Base-by-base conservation (phyloP, 2,888 invertebrate genomes). In the Dinocampus coccinellae region DNA sequence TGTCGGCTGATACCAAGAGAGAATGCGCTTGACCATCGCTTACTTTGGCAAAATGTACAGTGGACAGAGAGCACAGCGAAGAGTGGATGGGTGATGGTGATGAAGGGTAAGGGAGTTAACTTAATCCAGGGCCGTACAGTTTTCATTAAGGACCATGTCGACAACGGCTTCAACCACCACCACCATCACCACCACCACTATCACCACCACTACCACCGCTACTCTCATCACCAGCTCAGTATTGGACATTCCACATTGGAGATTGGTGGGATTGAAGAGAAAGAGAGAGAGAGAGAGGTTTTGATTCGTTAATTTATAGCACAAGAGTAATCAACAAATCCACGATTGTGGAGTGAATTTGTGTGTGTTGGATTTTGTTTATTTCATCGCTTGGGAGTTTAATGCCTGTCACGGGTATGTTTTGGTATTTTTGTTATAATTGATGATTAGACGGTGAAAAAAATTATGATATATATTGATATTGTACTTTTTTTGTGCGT, bases 121-220 rank as follows among this genome's bases (percentile, higher is more conserved):
- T 83, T 86, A 86, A 86, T 86, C 86, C 82, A 82, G 83, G 84
- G 83, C 83, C 82, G 83, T 86, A 85, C 82, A 86, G 85, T 86
- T 86, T 87, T 87, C 87, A 87, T 87, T 87, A 87, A 84, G 81
- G 83, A 75, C 61, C 39, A 36, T 29, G 16, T 70, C 64, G 24
- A 60, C 47, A 9, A 7, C n/a, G 16, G 7, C 47, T 29, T 60
- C 20, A 69, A 60, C 69, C 61, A 61, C 66, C 61, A 47, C 47
- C 16, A 47, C n/a, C 10, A 29, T 29, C 7, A 60, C 69, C 60
- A 60, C 65, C 65, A 39, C 39, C n/a, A 39, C 11, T 10, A 29
- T 29, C 47, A 80, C 79, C 76, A 79, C 78, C 77, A 78, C 70
- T 64, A 70, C 77, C 78, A 76, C 65, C 65, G n/a, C 39, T 39